Evolutionary conservation across 2,888 invertebrate species (phyloP).

Genomic region (Dolomedes plantarius): DNA sequence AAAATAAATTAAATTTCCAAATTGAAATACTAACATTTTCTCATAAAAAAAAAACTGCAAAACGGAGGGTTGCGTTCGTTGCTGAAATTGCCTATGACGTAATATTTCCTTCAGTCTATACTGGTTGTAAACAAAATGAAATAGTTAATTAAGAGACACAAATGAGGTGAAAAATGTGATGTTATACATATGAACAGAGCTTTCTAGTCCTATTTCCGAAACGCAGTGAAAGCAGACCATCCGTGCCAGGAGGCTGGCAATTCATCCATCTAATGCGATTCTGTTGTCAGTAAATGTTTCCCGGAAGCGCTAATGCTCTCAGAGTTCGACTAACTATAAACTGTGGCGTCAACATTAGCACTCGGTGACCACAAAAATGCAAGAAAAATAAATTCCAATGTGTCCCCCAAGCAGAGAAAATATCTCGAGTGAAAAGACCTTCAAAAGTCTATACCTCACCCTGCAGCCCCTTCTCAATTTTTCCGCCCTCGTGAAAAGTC

Average conservation of each 20-base stretch:
- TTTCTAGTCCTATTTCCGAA: no score
- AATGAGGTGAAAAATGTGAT: no score
- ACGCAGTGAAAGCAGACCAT: no score
- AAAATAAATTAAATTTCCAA: no score
- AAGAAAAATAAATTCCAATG: slow-evolving; percentile 55
- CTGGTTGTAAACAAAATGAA: no score
- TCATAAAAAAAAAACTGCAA: no score
- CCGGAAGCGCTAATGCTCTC: background rate
- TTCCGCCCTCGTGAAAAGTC: slow-evolving; percentile 12
- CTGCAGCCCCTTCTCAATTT: background rate
- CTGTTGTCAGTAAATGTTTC: slow-evolving; percentile 5
- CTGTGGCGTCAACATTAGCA: background rate
- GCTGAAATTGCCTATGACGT: no score
- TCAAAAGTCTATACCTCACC: slow-evolving; percentile 21
- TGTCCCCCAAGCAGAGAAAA: slow-evolving; percentile 40
- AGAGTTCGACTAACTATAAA: slow-evolving; percentile 10
- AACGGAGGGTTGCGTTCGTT: no score
- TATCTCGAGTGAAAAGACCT: slow-evolving; percentile 19
- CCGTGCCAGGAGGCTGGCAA: background rate
- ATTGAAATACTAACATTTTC: no score
- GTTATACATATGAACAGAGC: no score
- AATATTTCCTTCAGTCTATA: no score
- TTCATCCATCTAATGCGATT: background rate
- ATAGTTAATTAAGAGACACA: no score
- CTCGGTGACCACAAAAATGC: slow-evolving; percentile 22